phyloP scores from a whole-genome alignment of 2,797 vertebrate species.

The Aythya fuligula region DNA sequence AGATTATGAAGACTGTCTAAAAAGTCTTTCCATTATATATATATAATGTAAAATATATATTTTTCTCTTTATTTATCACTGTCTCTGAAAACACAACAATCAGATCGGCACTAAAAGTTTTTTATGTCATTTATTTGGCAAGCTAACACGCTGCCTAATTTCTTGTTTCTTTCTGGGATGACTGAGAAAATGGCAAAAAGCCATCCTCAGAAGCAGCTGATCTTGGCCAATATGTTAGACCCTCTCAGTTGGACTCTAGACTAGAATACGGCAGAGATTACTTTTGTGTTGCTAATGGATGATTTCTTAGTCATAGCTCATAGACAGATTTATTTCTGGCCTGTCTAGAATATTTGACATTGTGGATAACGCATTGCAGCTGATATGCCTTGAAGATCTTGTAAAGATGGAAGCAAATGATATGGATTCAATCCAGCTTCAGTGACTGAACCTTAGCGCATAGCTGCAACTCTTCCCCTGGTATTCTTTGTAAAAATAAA shows the following conservation, averaged over 20 bases:
- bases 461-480: neutral
- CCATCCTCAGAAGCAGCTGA: neutral
- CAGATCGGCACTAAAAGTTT: neutral
- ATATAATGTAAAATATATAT: neutral
- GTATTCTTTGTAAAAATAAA: neutral
- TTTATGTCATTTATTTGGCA: constrained; percentile 29
- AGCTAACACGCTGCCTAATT: neutral
- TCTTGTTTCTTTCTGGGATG: constrained; percentile 9
- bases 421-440: constrained; percentile 32
- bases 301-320: constrained; percentile 50
- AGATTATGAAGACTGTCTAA: neutral
- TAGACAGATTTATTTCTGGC: constrained; percentile 55
- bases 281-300: constrained; percentile 51
- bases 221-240: neutral
- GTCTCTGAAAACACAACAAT: constrained; percentile 7
- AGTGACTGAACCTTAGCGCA: constrained; percentile 8
- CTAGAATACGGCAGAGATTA: constrained; percentile 5
- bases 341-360: constrained; percentile 56
- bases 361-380: constrained; percentile 47
- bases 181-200: constrained; percentile 26
- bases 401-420: constrained; percentile 42
- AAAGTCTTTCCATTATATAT: neutral
- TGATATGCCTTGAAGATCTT: constrained; percentile 50
- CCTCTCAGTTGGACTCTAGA: constrained; percentile 1
- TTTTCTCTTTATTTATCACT: constrained; percentile 3